Conservation (phyloP, 2,113 vertebrate genomes). For the Oreotrochilus melanogaster region DNA sequence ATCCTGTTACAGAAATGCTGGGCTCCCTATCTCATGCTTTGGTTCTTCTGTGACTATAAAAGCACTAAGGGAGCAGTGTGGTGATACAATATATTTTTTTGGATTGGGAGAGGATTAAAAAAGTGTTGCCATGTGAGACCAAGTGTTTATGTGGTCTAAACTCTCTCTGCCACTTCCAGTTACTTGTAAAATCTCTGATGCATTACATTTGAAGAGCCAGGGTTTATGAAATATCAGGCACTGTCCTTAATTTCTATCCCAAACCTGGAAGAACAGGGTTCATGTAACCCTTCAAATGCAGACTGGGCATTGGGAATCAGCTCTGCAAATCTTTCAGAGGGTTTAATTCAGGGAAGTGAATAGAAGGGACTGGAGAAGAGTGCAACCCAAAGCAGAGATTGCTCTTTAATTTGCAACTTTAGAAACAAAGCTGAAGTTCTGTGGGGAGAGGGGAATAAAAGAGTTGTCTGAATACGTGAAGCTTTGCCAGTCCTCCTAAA, state of each 20-base stretch:
- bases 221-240: not conserved
- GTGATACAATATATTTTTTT: not conserved
- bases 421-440: not conserved
- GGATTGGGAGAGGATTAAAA: not conserved
- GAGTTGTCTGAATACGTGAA: not conserved
- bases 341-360: not conserved
- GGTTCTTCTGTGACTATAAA: too few relatives aligned
- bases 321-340: not conserved
- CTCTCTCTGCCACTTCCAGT: not conserved
- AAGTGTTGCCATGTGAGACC: not conserved
- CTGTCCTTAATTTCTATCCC: not conserved
- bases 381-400: not conserved
- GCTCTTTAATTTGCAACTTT: not conserved
- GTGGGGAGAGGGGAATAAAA: not conserved
- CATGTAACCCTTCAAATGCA: fast-evolving
- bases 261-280: not conserved
- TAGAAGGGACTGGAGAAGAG: not conserved
- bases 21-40: not conserved
- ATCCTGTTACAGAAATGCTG: not conserved
- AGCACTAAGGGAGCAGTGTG: not conserved
- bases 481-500: not conserved
- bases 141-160: not conserved
- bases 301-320: not conserved
- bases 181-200: not conserved
- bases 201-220: not conserved